Evolutionary conservation across 2,888 invertebrate species (phyloP), one percentile per base, ranked within the genome.

Genomic region (Ormyrus thymus): DNA sequence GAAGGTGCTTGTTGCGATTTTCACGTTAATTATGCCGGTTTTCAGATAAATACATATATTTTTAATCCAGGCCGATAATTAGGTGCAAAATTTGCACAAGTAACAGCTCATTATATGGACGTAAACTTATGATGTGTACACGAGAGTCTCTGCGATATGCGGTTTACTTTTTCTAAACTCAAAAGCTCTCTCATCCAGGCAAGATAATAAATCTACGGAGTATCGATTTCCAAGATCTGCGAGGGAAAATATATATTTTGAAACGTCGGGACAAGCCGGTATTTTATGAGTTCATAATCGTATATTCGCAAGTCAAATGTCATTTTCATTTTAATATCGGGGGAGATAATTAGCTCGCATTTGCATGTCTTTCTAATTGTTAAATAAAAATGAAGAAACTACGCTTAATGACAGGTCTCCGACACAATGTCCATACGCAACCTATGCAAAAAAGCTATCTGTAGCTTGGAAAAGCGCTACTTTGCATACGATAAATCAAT

Each of bases 351-450:
- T 29, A 29, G 46, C 9, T 43, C 43, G 9, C 13, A 58, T 69
- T 69, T 15, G 15, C 56, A 69, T 69, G 46, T 55, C 48, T 56
- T 46, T 46, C 10, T n/a, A 9, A 10, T 15, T 46, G 56, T 43
- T 68, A 46, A 69, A 53, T 55, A 68, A 69, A 15, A 69, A 69
- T 55, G 56, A 69, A 55, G 45, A 48, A 69, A 56, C 55, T 13
- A 56, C 15, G 1, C 10, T 69, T 69, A 69, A 69, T 69, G 48
- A 69, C 48, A 29, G 29, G 9, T 56, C 46, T 48, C 9, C 6
- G 45, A 3, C 6, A 7, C 9, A 46, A 2, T 5, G 4, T 15
- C 43, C 29, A 43, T n/a, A 51, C 6, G 45, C 13, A 43, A 50
- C 1, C n/a, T 13, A 64, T 1, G 10, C 13, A 9, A 13, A 13